Base-by-base conservation (phyloP, 2,888 invertebrate species). In the Zeuzera pyrina region DNA sequence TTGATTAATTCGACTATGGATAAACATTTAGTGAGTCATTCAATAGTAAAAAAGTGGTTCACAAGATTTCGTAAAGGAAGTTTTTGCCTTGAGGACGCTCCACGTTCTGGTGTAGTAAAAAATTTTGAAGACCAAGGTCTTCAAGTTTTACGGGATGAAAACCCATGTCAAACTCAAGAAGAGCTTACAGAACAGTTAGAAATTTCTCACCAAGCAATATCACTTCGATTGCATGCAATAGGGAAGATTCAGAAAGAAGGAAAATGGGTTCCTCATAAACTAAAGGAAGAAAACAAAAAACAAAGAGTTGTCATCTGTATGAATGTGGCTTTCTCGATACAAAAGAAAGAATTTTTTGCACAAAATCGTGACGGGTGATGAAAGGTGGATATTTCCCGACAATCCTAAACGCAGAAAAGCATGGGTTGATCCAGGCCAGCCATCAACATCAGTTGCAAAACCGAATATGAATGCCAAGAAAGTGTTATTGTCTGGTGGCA, bases 401-500 rank as follows among this genome's bases (percentile, higher is more conserved):
- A 23, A 23, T 23, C 19, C 19, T 8, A 19, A 19, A 23, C 23
- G 3, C 10, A 23, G 23, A 23, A 6, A 23, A 23, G 23, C 23
- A 23, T 23, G 23, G 23, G 23, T 23, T n/a, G 23, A 23, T 23
- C 23, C 23, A 23, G 10, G 23, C 23, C 23, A 23, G 23, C 23
- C 23, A 23, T 23, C 23, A 5, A 23, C 23, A 23, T 23, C 23
- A 23, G 23, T 6, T 23, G 23, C 23, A 23, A 23, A 23, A 23
- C 3, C n/a, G 23, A 23, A 23, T 23, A 23, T 23, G 7, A 3
- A 23, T 23, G 19, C 23, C 13, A 41, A 28, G 25, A 41, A 38
- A 31, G 37, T 28, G n/a, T n/a, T n/a, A n/a, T n/a, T n/a, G 32
- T 49, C 11, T 43, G 41, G 42, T 47, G 45, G 47, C 40, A 45